Conservation (phyloP, 2,113 vertebrate species). For the Laticauda laticaudata region DNA sequence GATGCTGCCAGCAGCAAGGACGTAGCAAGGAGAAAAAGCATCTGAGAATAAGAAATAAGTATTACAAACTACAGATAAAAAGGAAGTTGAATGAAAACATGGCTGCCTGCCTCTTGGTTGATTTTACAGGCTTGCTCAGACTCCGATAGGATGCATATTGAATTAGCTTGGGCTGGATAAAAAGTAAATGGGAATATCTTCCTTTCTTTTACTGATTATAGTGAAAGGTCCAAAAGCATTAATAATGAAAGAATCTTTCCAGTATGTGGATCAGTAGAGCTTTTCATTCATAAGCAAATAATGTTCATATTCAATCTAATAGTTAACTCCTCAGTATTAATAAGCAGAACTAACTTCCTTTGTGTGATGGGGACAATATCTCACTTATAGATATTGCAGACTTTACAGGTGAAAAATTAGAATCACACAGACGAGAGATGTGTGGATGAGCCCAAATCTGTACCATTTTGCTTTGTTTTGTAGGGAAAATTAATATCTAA, state of each 20-base stretch:
- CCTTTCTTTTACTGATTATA: not conserved
- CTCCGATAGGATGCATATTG: conserved; percentile 30
- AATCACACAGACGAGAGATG: not conserved
- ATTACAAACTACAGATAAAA: conserved; percentile 38
- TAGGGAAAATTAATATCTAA: not conserved
- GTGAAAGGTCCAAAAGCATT: conserved; percentile 11
- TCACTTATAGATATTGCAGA: not conserved
- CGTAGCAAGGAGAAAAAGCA: conserved; percentile 58
- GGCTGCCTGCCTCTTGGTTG: conserved; percentile 15
- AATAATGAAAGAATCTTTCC: not conserved
- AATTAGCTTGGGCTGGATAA: not conserved
- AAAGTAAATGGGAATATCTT: not conserved
- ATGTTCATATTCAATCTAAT: not conserved
- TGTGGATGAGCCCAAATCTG: not conserved
- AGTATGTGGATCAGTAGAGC: not conserved
- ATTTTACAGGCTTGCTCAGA: not conserved
- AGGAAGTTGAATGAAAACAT: conserved; percentile 31
- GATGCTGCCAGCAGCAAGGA: conserved; percentile 63
- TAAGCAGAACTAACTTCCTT: not conserved
- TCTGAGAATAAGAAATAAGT: conserved; percentile 55
- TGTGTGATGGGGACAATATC: not conserved
- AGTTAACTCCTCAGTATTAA: not conserved
- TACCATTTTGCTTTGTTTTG: not conserved
- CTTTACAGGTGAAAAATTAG: not conserved
- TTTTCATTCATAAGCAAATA: not conserved